Evolutionary conservation across 2,113 vertebrate genomes (phyloP).

Genomic region (Plectropomus leopardus): DNA sequence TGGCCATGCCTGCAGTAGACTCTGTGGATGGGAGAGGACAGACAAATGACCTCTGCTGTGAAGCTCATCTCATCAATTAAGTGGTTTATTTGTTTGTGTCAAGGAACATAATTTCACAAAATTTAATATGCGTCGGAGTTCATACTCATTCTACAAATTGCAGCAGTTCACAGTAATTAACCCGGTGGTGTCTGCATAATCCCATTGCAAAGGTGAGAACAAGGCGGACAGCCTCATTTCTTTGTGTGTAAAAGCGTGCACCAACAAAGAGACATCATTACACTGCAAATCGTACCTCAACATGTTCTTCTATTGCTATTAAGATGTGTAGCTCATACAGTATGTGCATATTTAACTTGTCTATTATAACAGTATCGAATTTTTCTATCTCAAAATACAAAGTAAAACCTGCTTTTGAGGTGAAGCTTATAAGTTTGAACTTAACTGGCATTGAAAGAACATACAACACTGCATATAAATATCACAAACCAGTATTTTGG

Average conservation of each 20-base stretch:
- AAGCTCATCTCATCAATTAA: slow-evolving; percentile 42
- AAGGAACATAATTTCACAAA: neutral
- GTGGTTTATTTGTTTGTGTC: neutral
- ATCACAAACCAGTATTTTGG: too few relatives aligned
- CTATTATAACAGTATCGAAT: neutral
- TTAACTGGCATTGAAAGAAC: neutral
- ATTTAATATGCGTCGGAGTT: neutral
- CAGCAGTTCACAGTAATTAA: slow-evolving; percentile 12
- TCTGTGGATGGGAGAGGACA: slow-evolving; percentile 8
- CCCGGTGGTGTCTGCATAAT: neutral
- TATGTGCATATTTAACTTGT: neutral
- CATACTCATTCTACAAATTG: neutral
- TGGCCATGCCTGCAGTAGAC: neutral
- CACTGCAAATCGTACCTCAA: neutral
- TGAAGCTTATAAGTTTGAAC: neutral
- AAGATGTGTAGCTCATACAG: neutral
- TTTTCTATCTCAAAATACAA: neutral
- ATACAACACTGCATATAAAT: neutral
- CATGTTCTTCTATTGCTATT: neutral
- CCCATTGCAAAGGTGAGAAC: neutral
- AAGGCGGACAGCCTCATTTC: neutral
- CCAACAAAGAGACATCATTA: neutral
- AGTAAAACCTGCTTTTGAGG: neutral
- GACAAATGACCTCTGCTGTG: slow-evolving; percentile 22
- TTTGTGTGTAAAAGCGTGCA: too few relatives aligned